A percentile compares a stretch with the other conserved stretches of the same genome.
Conservation (phyloP, 2,888 invertebrate species). For the Lapara coniferarum region DNA sequence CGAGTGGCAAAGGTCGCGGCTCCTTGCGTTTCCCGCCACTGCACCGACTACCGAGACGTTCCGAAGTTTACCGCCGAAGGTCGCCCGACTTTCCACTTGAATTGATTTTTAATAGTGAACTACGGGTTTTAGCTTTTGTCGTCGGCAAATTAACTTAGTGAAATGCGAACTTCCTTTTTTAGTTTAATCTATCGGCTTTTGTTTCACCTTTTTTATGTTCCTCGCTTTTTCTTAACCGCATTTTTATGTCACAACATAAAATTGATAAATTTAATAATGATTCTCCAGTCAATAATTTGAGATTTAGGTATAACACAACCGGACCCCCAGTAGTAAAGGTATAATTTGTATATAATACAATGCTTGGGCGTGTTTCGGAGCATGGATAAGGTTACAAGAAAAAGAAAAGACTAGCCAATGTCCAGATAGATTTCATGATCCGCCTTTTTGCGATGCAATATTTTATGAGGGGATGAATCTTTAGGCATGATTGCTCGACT, state of each 20-base stretch:
- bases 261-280: no score
- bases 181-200: constrained; percentile 39
- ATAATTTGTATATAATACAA: no score
- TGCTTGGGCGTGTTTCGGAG: no score
- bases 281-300: no score
- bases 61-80: constrained; percentile 64
- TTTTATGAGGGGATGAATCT: no score
- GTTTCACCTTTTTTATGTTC: constrained; percentile 26
- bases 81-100: constrained; percentile 72
- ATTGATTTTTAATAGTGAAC: constrained; percentile 82
- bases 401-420: no score
- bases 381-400: no score
- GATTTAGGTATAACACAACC: no score
- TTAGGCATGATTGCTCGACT: no score
- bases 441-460: no score
- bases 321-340: no score
- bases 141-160: constrained; percentile 72
- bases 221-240: constrained; percentile 20
- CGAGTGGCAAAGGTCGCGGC: constrained; percentile 79
- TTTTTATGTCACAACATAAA: background rate
- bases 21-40: constrained; percentile 75
- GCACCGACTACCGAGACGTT: constrained; percentile 77
- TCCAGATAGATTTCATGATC: no score
- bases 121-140: constrained; percentile 73
- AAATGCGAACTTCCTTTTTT: constrained; percentile 60